Evolutionary conservation across 2,888 invertebrate genomes (phyloP).

Genomic region (Molorchus minor): DNA sequence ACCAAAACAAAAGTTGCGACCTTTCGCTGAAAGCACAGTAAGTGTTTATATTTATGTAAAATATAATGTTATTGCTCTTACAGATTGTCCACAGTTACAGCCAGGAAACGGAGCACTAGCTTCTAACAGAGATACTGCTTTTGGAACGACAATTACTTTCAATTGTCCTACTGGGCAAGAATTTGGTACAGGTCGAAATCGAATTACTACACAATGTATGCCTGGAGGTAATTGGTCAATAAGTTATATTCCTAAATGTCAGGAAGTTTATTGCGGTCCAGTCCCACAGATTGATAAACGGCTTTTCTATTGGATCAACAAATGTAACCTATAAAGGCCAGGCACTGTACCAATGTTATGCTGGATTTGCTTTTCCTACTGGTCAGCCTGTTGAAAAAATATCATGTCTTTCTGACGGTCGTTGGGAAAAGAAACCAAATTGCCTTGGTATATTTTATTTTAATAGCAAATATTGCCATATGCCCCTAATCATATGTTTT

Average conservation of each 20-base stretch:
- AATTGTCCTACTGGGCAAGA: constrained; percentile 94
- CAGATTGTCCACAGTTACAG: constrained; percentile 86
- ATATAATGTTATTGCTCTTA: constrained; percentile 36
- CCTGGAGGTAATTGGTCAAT: constrained; percentile 93
- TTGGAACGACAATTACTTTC: constrained; percentile 88
- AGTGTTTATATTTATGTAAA: too few species aligned
- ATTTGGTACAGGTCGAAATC: constrained; percentile 87
- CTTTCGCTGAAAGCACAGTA: too few species aligned
- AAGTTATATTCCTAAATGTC: constrained; percentile 91
- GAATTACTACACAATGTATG: constrained; percentile 85
- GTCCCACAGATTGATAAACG: constrained; percentile 98
- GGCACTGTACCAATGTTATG: constrained; percentile 96
- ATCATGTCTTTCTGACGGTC: constrained; percentile 87
- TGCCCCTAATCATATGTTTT: constrained; percentile 39
- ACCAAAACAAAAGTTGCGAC: too few species aligned
- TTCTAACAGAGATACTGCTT: constrained; percentile 90
- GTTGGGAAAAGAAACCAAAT: constrained; percentile 92
- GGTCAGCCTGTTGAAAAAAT: constrained; percentile 88
- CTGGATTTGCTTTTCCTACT: constrained; percentile 92
- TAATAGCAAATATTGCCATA: background rate
- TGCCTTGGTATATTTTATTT: constrained; percentile 82
- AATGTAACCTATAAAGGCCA: constrained; percentile 94
- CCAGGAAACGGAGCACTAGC: constrained; percentile 90
- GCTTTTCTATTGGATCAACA: constrained; percentile 94
- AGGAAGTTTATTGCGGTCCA: constrained; percentile 97